Percentiles rank a stretch among this genome's conserved stretches.
These are phyloP conservation scores for Gryon sp. DNA, from an alignment of 1,140 invertebrate species.

Conservation along the genomic window DNA sequence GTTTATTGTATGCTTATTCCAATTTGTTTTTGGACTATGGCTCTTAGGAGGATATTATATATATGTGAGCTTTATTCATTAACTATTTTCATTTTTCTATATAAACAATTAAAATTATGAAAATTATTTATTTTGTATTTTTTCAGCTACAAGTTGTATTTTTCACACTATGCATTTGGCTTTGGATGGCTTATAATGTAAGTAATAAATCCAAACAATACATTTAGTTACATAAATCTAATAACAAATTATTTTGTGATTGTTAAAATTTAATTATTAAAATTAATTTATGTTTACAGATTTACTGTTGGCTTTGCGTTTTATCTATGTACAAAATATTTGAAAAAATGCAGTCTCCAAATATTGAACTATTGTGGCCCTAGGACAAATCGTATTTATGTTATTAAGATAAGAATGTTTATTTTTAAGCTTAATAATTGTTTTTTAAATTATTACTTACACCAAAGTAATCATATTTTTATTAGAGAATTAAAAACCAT, in stretches of 20 bases:
- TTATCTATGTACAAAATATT: conserved; percentile 91
- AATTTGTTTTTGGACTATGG: conserved; percentile 90
- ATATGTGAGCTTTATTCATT: conserved; percentile 84
- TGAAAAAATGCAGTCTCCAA: conserved; percentile 89
- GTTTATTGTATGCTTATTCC: conserved; percentile 86
- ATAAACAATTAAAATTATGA: conserved; percentile 25
- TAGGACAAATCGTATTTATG: conserved; percentile 71
- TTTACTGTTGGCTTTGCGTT: conserved; percentile 92
- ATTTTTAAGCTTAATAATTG: too few species aligned
- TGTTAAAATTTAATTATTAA: too few species aligned
- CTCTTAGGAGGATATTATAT: conserved; percentile 92
- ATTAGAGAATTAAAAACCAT: too few species aligned
- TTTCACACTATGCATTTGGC: conserved; percentile 85
- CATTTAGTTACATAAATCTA: background rate
- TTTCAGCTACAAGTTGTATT: conserved; percentile 89
- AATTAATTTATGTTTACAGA: conserved; percentile 80
- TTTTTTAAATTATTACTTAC: too few species aligned
- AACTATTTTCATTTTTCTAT: background rate
- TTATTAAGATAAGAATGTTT: too few species aligned
- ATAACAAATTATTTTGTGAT: too few species aligned
- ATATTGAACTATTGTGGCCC: conserved; percentile 89
- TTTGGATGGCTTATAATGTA: conserved; percentile 92
- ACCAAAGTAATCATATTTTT: too few species aligned
- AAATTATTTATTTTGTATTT: conserved; percentile 58
- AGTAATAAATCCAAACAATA: conserved; percentile 77